Base-by-base conservation (phyloP, 2,113 vertebrate genomes). In the Ailurus styani region DNA sequence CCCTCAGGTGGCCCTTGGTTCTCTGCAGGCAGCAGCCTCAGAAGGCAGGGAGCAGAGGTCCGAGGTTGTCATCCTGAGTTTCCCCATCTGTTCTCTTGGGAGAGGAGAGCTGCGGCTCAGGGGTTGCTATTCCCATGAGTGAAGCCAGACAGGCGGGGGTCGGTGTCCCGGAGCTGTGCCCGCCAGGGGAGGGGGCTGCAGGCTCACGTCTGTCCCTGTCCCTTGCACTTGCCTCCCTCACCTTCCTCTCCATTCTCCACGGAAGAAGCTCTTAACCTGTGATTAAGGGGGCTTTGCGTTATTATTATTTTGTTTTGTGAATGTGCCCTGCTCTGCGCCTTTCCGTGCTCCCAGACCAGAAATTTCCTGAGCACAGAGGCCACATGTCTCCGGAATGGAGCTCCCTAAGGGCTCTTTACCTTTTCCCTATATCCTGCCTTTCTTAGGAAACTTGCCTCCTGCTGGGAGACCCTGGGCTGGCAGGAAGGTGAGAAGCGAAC, bases 201-300 rank as follows among this genome's bases (percentile, higher is more conserved):
- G 3, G 0, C 31, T 64, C 21, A 4, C 14, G 12, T 13, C 47
- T 23, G 11, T 45, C 17, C 29, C 45, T 3, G 9, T 0, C 7
- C 45, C 83, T 37, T 50, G 10, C 14, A 1, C 55, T 27, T 47
- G 23, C 12, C 27, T 31, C 68, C n/a, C 13, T 86, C 70, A 37
- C 66, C 5, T 12, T 57, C 66, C 47, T 85, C 5, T 13, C 21
- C 4, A 4, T 62, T 54, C 47, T 54, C 25, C 42, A 0, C 0
- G 8, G 20, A 81, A 62, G 87, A 82, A 2, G 6, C 45, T 20
- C 15, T 21, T 12, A 23, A 17, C 68, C 60, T 86, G 60, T 27
- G 31, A 1, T 21, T 45, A 40, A 27, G 68, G 42, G 45, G 55
- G 20, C 21, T 40, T 20, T 2, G 3, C 12, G 18, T 50, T n/a